A percentile compares a stretch with the other conserved stretches of the same genome.
phyloP scores from a whole-genome alignment of 2,797 vertebrate genomes.

The Phataginus tricuspis region DNA sequence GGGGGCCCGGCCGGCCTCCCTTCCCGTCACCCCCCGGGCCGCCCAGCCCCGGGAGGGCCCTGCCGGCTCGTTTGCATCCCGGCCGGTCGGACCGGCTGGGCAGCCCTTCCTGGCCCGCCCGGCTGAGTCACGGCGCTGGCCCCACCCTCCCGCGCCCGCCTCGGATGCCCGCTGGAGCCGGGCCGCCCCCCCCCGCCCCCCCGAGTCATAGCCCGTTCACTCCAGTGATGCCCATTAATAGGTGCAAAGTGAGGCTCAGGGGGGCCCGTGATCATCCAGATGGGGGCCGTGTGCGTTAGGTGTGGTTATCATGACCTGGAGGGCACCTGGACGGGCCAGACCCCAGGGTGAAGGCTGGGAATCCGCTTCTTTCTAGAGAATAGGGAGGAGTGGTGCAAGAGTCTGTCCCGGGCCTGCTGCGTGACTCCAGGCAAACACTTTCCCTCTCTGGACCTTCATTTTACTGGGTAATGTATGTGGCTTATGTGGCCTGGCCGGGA shows the following conservation, averaged over 20 bases:
- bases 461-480: neutral
- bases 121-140: constrained; percentile 66
- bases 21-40: constrained; percentile 59
- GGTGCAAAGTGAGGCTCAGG: neutral
- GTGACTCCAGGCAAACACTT: neutral
- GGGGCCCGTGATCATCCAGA: neutral
- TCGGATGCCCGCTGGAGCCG: neutral
- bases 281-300: neutral
- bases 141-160: constrained; percentile 56
- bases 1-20: constrained; percentile 29
- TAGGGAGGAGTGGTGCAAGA: neutral
- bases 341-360: neutral
- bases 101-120: constrained; percentile 67
- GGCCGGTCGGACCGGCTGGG: constrained; percentile 82
- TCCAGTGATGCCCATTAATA: neutral
- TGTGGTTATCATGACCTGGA: neutral
- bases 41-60: constrained; percentile 19
- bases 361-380: neutral
- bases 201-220: neutral
- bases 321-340: neutral
- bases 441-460: neutral
- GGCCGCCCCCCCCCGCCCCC: neutral
- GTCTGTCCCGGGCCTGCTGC: neutral
- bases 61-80: neutral
- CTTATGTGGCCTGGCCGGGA: neutral